Evolutionary conservation across 2,888 invertebrate species (phyloP).

Genomic region (Mimas tiliae): DNA sequence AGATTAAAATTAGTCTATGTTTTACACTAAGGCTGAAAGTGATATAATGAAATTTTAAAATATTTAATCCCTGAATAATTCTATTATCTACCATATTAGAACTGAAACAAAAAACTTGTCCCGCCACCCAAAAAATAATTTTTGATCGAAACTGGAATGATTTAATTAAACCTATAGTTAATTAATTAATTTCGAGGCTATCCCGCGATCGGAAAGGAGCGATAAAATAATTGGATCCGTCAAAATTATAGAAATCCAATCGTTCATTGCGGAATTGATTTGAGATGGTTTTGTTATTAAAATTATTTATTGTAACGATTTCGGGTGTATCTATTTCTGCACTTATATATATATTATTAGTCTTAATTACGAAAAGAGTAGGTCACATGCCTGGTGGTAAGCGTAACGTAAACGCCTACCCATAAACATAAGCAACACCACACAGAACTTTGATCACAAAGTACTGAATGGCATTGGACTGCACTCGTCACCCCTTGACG

Average conservation of each 20-base stretch:
- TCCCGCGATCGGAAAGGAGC: constrained; percentile 61
- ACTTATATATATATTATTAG: too few species aligned
- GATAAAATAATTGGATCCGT: constrained; percentile 78
- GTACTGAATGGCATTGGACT: too few species aligned
- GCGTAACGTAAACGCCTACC: too few species aligned
- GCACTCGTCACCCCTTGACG: too few species aligned
- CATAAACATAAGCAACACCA: too few species aligned
- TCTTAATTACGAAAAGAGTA: too few species aligned
- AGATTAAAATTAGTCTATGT: too few species aligned
- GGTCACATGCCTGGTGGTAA: too few species aligned
- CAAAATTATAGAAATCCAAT: constrained; percentile 77
- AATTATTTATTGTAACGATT: constrained; percentile 43
- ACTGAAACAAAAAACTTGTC: constrained; percentile 48
- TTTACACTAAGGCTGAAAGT: too few species aligned
- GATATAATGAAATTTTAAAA: too few species aligned
- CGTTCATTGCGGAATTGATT: constrained; percentile 65
- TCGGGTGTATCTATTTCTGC: not conserved
- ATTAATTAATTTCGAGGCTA: constrained; percentile 75
- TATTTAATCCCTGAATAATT: not conserved
- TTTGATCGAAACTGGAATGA: constrained; percentile 59
- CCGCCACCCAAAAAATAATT: constrained; percentile 57
- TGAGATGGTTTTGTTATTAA: constrained; percentile 51
- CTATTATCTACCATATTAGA: not conserved
- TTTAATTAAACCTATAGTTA: constrained; percentile 78
- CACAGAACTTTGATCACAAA: too few species aligned